Evolutionary conservation across 1,140 invertebrate genomes (phyloP).

Genomic region (Drosophila miranda): DNA sequence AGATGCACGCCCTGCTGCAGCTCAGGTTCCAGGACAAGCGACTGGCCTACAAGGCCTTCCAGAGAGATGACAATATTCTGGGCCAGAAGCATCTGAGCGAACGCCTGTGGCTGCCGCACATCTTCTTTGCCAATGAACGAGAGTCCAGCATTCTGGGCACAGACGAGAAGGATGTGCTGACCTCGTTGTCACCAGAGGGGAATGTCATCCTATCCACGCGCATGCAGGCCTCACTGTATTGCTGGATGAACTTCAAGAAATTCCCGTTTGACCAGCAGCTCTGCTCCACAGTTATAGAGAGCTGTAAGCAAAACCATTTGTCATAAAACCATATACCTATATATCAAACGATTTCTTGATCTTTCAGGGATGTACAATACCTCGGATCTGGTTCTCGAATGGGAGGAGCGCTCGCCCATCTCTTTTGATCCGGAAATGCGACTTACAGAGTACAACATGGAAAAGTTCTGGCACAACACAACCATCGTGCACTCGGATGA

Average conservation of each 20-base stretch:
- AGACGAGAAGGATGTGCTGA: slow-evolving; percentile 89
- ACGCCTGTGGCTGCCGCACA: slow-evolving; percentile 90
- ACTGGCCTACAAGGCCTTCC: slow-evolving; percentile 86
- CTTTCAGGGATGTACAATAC: slow-evolving; percentile 88
- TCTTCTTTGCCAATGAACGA: slow-evolving; percentile 92
- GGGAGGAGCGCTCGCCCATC: slow-evolving; percentile 89
- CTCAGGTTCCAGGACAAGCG: slow-evolving; percentile 88
- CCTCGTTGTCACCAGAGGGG: slow-evolving; percentile 89
- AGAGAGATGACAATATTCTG: slow-evolving; percentile 85
- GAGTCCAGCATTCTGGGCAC: slow-evolving; percentile 87
- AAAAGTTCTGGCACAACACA: slow-evolving; percentile 87
- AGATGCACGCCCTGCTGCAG: slow-evolving; percentile 91
- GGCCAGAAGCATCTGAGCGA: slow-evolving; percentile 88
- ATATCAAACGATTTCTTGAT: no score
- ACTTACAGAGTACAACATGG: slow-evolving; percentile 90
- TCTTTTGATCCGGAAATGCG: slow-evolving; percentile 89
- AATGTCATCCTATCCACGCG: slow-evolving; percentile 89
- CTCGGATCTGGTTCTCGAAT: slow-evolving; percentile 88
- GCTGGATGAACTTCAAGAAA: slow-evolving; percentile 92
- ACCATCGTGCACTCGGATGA: slow-evolving; percentile 85
- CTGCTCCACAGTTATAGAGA: slow-evolving; percentile 90
- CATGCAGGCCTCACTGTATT: slow-evolving; percentile 90
- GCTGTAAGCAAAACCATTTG: slow-evolving; percentile 85
- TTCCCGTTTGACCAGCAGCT: slow-evolving; percentile 93
- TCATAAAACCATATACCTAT: neutral